Evolutionary conservation across 2,888 invertebrate species (phyloP).

Genomic region (Baccha elongata): DNA sequence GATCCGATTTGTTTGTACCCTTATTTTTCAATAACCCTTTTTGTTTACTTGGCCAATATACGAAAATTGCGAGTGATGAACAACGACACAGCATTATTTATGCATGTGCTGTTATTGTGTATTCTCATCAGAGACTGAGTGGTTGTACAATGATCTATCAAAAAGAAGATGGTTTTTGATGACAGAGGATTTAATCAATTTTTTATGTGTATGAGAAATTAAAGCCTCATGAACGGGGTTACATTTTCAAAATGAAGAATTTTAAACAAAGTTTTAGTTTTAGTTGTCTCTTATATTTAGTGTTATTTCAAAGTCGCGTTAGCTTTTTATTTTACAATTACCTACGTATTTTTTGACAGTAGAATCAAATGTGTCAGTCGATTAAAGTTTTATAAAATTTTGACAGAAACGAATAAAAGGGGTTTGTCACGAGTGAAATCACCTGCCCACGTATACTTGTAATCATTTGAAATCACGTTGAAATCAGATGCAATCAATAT

Average conservation of each 20-base stretch:
- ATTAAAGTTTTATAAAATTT: too few relatives aligned
- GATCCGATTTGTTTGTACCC: slow-evolving; percentile 46
- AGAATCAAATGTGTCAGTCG: too few relatives aligned
- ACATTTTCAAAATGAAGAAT: background rate
- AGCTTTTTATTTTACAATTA: too few relatives aligned
- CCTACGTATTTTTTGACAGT: too few relatives aligned
- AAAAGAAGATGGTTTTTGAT: slow-evolving; percentile 66
- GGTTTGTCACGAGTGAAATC: too few relatives aligned
- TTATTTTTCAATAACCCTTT: slow-evolving; percentile 74
- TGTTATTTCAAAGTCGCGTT: too few relatives aligned
- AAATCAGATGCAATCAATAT: too few relatives aligned
- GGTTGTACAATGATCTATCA: slow-evolving; percentile 45
- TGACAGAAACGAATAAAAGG: too few relatives aligned
- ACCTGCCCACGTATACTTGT: too few relatives aligned
- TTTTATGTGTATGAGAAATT: slow-evolving; percentile 39
- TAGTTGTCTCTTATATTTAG: too few relatives aligned
- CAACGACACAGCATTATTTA: slow-evolving; percentile 63
- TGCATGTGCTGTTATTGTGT: slow-evolving; percentile 63
- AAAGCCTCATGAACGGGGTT: slow-evolving; percentile 16
- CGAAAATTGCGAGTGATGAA: slow-evolving; percentile 44
- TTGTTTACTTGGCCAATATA: slow-evolving; percentile 71
- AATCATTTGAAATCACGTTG: too few relatives aligned
- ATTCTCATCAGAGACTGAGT: slow-evolving; percentile 21
- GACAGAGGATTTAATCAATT: slow-evolving; percentile 68
- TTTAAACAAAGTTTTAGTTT: too few relatives aligned